Evolutionary conservation across 2,113 vertebrate genomes (phyloP), one percentile per base, ranked within the genome.

Genomic region (Microcebus jonahi): DNA sequence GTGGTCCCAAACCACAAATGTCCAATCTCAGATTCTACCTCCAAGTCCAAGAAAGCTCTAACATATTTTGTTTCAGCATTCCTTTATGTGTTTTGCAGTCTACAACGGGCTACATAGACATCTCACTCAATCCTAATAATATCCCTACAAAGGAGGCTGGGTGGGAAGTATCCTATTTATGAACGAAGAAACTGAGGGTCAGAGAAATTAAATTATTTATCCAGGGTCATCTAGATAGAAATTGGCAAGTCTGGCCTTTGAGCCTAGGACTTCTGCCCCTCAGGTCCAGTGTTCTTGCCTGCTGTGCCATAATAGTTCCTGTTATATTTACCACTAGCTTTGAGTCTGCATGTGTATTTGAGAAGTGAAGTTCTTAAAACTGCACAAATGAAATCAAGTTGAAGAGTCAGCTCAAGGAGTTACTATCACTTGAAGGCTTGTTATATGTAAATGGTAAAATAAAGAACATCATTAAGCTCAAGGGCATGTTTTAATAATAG

Each of bases 401-500:
- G 84, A 92, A 95, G 95, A 96, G 90, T 92, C 77, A 90, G 91
- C 83, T 96, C 50, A 42, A 68, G 83, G 86, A 90, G 36, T 70
- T 25, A 12, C 84, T 65, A 2, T 95, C 63, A 18, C 59, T 90
- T 70, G 34, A 96, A 90, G 90, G 39, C 85, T 91, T 63, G n/a
- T 1, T 4, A 73, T 96, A 77, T 73, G 93, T 95, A 96, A 89
- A 93, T 96, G 57, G 70, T 50, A 71, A 96, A 89, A 89, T 90
- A 91, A 88, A 97, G 65, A 97, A 71, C 65, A 76, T 92, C 96
- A 85, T 97, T 94, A 95, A 96, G 96, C 89, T 97, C 93, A 82
- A 93, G 94, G 93, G 57, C 93, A 88, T 94, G 94, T 97, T 97
- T 97, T 97, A 96, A 98, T 96, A 95, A 93, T 53, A 98, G 91